Conservation (phyloP, 2,888 invertebrate genomes). For the Mythimna lalbum region DNA sequence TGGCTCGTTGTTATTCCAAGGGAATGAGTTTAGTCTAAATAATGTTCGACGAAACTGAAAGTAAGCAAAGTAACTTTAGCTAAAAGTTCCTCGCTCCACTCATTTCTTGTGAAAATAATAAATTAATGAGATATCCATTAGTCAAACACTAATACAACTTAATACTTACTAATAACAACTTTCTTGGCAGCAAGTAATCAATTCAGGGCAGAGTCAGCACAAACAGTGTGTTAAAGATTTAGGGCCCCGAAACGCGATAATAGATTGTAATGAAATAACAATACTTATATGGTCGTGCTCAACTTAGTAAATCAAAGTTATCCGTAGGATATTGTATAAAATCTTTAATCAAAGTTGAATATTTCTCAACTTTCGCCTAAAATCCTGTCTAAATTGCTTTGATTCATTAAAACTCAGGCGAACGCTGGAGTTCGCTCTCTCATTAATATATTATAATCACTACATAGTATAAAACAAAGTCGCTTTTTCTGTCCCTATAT, state of each 20-base stretch:
- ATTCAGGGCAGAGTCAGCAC: not conserved
- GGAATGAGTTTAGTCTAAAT: not conserved
- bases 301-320: too few species aligned
- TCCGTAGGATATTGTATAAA: too few species aligned
- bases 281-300: not conserved
- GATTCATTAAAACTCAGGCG: too few species aligned
- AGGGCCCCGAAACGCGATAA: not conserved
- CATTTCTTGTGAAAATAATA: not conserved
- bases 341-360: not conserved
- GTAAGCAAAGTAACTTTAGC: not conserved
- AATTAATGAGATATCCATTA: not conserved
- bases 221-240: not conserved
- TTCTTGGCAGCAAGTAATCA: not conserved
- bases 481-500: too few species aligned
- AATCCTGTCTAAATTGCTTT: too few species aligned
- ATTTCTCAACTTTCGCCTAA: not conserved
- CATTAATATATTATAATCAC: too few species aligned
- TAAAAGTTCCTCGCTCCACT: constrained; percentile 3
- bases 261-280: not conserved
- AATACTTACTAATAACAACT: too few species aligned
- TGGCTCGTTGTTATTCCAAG: not conserved
- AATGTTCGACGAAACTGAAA: constrained; percentile 17
- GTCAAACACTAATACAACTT: not conserved
- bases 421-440: too few species aligned
- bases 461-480: too few species aligned